Conservation (phyloP, 1,140 invertebrate genomes). For the Anastrepha obliqua region DNA sequence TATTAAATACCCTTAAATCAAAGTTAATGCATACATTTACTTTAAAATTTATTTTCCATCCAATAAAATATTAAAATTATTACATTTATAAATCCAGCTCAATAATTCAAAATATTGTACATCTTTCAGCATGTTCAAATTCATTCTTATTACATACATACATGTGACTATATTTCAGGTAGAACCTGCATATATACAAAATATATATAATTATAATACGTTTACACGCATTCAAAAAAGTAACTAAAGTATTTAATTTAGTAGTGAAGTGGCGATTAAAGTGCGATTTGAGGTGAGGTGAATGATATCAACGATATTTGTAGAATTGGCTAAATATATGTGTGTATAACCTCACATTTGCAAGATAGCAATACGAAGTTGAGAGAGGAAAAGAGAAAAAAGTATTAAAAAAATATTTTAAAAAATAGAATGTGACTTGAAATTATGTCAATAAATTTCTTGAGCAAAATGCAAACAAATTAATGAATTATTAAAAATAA, state of each 20-base stretch:
- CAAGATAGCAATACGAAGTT: neutral
- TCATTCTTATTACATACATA: neutral
- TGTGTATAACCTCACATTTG: neutral
- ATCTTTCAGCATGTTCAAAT: slow-evolving; percentile 20
- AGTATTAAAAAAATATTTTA: neutral
- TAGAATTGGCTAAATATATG: slow-evolving; percentile 23
- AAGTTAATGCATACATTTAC: neutral
- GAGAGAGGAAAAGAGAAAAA: slow-evolving; percentile 2
- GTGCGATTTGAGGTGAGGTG: neutral
- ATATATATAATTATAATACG: neutral
- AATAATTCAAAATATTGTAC: slow-evolving; percentile 18
- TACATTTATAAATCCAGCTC: slow-evolving; percentile 45
- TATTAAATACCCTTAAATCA: too few species aligned
- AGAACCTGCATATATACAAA: slow-evolving; percentile 38
- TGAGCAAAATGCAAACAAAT: neutral
- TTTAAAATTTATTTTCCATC: slow-evolving; percentile 36
- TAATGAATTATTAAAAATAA: slow-evolving; percentile 3
- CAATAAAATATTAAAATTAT: slow-evolving; percentile 31
- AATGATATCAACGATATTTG: neutral
- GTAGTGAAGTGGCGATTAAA: neutral
- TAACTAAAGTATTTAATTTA: neutral
- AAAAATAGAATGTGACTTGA: slow-evolving; percentile 8
- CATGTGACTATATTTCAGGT: slow-evolving; percentile 20
- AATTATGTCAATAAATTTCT: neutral
- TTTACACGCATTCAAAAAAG: neutral